These are phyloP conservation scores for Augiades crinisus DNA, from an alignment of 2,888 invertebrate species.

Conservation along the genomic window DNA sequence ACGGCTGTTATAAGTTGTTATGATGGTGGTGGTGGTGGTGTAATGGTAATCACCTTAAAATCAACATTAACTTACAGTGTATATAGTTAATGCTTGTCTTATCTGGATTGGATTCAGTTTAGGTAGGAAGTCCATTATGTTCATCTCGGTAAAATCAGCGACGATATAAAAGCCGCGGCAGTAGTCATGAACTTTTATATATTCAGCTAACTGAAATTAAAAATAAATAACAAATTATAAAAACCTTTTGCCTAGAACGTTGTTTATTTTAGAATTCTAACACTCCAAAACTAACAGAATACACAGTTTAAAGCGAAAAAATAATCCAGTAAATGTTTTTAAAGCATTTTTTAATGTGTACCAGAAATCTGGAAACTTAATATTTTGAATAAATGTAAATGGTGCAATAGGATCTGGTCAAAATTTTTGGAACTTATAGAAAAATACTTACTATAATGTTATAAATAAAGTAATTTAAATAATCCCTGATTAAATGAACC, in stretches of 20 bases:
- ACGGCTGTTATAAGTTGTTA: neutral
- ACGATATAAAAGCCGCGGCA: constrained; percentile 35
- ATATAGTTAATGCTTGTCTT: constrained; percentile 38
- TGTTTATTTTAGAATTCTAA: no score
- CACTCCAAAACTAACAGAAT: no score
- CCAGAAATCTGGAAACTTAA: no score
- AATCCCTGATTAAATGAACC: constrained; percentile 30
- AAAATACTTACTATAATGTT: constrained; percentile 37
- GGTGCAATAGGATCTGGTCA: neutral
- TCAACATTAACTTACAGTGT: constrained; percentile 48
- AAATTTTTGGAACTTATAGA: neutral
- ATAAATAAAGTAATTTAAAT: constrained; percentile 37
- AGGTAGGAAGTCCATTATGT: constrained; percentile 38
- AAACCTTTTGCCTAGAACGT: no score
- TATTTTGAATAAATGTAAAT: no score
- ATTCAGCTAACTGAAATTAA: constrained; percentile 38
- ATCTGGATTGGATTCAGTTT: constrained; percentile 41
- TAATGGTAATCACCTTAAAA: neutral
- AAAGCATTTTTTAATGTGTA: neutral
- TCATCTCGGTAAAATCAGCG: constrained; percentile 38
- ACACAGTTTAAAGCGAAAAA: no score
- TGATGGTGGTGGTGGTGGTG: neutral
- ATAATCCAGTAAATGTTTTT: no score
- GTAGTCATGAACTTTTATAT: constrained; percentile 43
- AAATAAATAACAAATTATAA: no score